Percentiles rank a stretch among this genome's conserved stretches.
phyloP scores from a whole-genome alignment of 1,140 invertebrate genomes.

The Sarcophaga bullata region DNA sequence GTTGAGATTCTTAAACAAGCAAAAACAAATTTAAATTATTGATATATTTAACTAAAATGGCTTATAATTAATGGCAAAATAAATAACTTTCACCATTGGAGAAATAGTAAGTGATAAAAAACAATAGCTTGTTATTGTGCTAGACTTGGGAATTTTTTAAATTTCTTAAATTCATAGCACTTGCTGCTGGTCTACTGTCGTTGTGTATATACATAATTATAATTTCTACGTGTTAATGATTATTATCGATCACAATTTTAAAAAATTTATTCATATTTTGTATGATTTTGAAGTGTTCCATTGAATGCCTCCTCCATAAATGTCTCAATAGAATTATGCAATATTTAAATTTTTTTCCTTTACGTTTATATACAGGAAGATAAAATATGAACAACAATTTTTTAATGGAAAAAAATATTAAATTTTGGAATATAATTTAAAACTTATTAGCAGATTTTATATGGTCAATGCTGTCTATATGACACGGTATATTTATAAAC shows the following conservation, averaged over 20 bases:
- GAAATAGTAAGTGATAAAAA: too few relatives aligned
- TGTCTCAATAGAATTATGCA: conserved; percentile 10
- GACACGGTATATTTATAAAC: too few relatives aligned
- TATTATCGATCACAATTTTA: neutral
- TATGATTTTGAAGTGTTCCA: neutral
- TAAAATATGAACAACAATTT: neutral
- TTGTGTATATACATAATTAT: neutral
- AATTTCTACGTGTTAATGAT: neutral
- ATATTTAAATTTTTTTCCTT: neutral
- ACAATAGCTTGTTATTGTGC: too few relatives aligned
- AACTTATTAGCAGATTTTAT: too few relatives aligned
- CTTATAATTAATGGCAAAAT: too few relatives aligned
- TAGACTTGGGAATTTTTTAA: neutral
- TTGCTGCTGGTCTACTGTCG: neutral
- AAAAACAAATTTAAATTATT: too few relatives aligned
- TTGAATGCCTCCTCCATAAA: neutral
- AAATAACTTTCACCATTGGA: too few relatives aligned
- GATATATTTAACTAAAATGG: too few relatives aligned
- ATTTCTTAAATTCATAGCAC: neutral
- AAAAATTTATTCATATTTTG: neutral
- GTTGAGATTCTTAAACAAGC: too few relatives aligned
- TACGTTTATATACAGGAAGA: neutral
- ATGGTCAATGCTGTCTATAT: too few relatives aligned
- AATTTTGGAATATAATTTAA: too few relatives aligned
- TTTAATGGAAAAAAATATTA: neutral